These are phyloP conservation scores for Cydia strobilella DNA, from an alignment of 1,140 invertebrate genomes.

Conservation along the genomic window DNA sequence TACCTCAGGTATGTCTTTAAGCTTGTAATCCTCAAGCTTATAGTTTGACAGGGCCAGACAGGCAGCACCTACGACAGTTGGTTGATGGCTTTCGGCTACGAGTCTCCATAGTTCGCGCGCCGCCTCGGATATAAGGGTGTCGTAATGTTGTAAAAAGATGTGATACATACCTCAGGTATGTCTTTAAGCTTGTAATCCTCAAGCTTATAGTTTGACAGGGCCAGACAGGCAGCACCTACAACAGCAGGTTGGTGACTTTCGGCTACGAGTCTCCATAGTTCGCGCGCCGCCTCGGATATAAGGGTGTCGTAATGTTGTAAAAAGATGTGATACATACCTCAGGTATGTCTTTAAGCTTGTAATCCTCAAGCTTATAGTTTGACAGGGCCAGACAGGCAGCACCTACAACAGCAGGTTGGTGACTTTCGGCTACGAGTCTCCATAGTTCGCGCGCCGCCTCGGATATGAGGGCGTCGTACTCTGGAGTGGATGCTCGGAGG, in stretches of 20 bases:
- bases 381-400: constrained; percentile 81
- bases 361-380: constrained; percentile 76
- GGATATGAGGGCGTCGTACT: constrained; percentile 74
- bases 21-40: too few species aligned
- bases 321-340: constrained; percentile 27
- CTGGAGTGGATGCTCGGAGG: constrained; percentile 64
- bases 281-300: constrained; percentile 43
- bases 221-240: constrained; percentile 78
- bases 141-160: too few species aligned
- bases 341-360: constrained; percentile 51
- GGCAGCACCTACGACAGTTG: too few species aligned
- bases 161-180: too few species aligned
- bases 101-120: too few species aligned
- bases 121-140: too few species aligned
- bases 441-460: constrained; percentile 79
- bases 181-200: constrained; percentile 69
- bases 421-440: constrained; percentile 63
- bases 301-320: constrained; percentile 74
- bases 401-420: constrained; percentile 60
- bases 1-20: too few species aligned
- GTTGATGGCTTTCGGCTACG: too few species aligned
- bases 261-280: constrained; percentile 78
- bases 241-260: constrained; percentile 56
- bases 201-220: constrained; percentile 76
- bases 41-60: too few species aligned